Evolutionary conservation across 92 coral and sea anemone species (phyloP).

Genomic region (Porites divaricata): DNA sequence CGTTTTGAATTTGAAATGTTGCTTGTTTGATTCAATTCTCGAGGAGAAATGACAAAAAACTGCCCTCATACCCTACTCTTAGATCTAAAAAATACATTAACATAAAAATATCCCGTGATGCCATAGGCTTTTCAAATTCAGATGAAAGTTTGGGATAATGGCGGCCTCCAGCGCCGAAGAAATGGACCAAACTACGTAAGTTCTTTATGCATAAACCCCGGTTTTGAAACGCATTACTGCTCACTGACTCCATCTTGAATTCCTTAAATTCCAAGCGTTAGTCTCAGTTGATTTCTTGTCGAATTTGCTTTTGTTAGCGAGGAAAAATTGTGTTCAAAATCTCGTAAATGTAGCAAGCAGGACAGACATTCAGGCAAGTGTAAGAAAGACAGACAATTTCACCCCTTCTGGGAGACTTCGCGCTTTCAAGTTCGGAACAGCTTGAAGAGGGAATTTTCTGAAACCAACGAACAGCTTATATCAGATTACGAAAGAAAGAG

Average conservation of each 20-base stretch:
- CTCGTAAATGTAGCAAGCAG: neutral
- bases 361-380: neutral
- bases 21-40: no score
- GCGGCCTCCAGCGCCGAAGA: neutral
- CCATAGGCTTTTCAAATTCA: neutral
- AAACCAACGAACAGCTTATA: neutral
- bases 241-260: neutral
- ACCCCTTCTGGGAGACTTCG: neutral
- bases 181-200: neutral
- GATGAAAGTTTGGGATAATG: neutral
- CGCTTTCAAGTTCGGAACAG: neutral
- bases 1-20: no score
- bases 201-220: neutral
- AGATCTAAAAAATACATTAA: neutral
- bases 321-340: slow-evolving; percentile 6
- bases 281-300: neutral
- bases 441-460: neutral
- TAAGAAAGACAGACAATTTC: neutral
- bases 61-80: neutral
- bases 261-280: neutral
- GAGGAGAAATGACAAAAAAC: neutral
- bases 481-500: slow-evolving; percentile 1
- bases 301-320: neutral
- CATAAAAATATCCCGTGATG: neutral
- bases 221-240: slow-evolving; percentile 8